Base-by-base conservation (phyloP, 37 sponge, comb jelly and placozoan species). In the Mnemiopsis leidyi region DNA sequence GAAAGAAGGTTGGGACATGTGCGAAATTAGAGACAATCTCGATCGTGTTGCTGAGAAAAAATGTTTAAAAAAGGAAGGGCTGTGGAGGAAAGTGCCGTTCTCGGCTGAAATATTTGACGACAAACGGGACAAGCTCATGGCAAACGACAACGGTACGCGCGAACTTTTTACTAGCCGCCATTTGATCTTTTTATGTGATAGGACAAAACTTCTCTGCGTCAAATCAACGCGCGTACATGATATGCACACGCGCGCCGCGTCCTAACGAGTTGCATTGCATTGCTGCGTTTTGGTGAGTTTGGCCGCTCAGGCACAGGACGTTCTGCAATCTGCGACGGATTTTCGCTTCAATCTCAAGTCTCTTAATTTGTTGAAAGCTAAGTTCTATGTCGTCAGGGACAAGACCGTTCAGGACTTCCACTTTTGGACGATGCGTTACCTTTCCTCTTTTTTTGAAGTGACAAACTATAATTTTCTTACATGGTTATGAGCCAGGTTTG, bases 71-170 rank as follows among this genome's bases (percentile, higher is more conserved):
- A 85, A 85, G 26, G 61, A 85, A 3, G 90, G 90, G 48, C 26
- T 85, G n/a, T 85, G 90, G 90, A 38, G 90, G 1, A 85, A 85
- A 39, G 90, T 85, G 38, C 90, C 90, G 1, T 85, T 85, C 23
- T 39, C 39, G 38, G 90, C 90, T 23, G 90, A 85, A 28, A 85
- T 85, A 23, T 85, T 85, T 23, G 90, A 85, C 61, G 48, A 85
- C 39, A 85, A 85, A 25, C 23, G 61, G 48, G 90, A 85, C 26
- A 85, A 40, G 48, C 29, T 85, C 13, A 85, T 85, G 90, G 90
- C 61, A 0, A 85, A 85, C 23, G 90, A 85, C 61, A 38, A 32
- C 29, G 82, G 82, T 79, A 79, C 20, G 82, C 73, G 61, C 61
- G 61, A 48, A 48, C 61, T 48, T 48, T 48, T 48, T 48, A 48